Evolutionary conservation across 2,113 vertebrate genomes (phyloP).

Genomic region (Oryzias melastigma): DNA sequence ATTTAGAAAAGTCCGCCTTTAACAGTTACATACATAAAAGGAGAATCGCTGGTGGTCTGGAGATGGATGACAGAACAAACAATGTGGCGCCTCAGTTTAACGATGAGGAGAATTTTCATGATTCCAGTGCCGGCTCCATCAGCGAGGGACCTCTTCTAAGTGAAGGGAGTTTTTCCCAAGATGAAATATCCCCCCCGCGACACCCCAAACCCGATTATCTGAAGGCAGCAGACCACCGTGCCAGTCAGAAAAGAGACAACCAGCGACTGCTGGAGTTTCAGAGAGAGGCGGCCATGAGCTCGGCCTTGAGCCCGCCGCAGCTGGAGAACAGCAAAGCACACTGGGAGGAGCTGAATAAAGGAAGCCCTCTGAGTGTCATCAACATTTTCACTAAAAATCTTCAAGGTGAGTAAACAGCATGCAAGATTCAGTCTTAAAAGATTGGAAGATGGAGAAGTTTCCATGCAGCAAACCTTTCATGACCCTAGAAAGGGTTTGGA

Average conservation of each 20-base stretch:
- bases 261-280: constrained; percentile 86
- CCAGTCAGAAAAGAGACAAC: constrained; percentile 68
- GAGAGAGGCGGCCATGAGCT: constrained; percentile 84
- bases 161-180: constrained; percentile 85
- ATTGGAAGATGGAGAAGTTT: background rate
- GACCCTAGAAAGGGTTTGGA: background rate
- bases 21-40: constrained; percentile 59
- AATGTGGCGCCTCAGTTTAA: constrained; percentile 7
- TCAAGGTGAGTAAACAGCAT: constrained; percentile 78
- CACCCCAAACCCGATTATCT: constrained; percentile 65
- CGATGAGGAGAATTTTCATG: constrained; percentile 19
- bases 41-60: constrained; percentile 28
- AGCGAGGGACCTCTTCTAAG: constrained; percentile 90
- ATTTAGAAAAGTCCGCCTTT: constrained; percentile 39
- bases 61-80: constrained; percentile 24
- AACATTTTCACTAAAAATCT: constrained; percentile 92
- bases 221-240: constrained; percentile 76
- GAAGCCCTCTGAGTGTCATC: constrained; percentile 94
- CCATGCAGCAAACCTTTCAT: background rate
- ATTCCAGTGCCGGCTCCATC: constrained; percentile 86
- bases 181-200: constrained; percentile 61
- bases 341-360: constrained; percentile 91
- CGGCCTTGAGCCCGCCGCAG: constrained; percentile 64
- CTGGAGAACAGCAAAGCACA: constrained; percentile 68
- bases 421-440: background rate